Evolutionary conservation across 2,797 vertebrate genomes (phyloP), one percentile per base, ranked within the genome.

Genomic region (Graptemys geographica): DNA sequence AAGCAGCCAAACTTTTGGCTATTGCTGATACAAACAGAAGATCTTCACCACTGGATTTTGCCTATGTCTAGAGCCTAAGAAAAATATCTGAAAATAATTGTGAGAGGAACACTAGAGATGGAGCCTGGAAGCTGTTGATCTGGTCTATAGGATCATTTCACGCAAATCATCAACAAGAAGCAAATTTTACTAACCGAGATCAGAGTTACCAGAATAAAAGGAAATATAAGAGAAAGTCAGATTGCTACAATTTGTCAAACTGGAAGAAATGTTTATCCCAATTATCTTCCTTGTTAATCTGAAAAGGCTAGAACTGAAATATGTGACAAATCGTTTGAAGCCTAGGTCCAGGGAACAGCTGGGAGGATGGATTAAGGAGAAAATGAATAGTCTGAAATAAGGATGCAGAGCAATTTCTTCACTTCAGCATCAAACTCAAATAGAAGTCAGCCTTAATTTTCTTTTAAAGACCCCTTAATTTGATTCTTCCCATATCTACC

Each of bases 11-110:
- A 88, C 69, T 47, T 90, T 78, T 87, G 89, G 90, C 86, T 72
- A 92, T 59, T 90, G 96, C 94, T 96, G 96, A 92, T 96, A 87
- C 79, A 51, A 86, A 93, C 81, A 91, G 88, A 91, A 93, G 81
- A 93, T 87, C 80, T 95, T 93, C 90, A 95, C 94, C 88, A 86
- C 12, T 86, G 83, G 62, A 96, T 84, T 10, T 91, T 79, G 76
- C 31, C 69, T 84, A 76, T 94, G 92, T 95, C 93, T 87, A 65
- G 89, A 90, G 96, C 59, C 81, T 85, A 62, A 90, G 37, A 81
- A 88, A 92, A 79, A 86, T 56, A 78, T 72, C 86, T 83, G 90
- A 88, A 86, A 95, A 95, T 16, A 72, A 72, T 41, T 41, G 37
- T 72, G 37, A 41, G 69, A 41, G 69, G 37, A 69, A 69, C 65